phyloP scores from a whole-genome alignment of 2,113 vertebrate genomes.

The Chionomys nivalis region DNA sequence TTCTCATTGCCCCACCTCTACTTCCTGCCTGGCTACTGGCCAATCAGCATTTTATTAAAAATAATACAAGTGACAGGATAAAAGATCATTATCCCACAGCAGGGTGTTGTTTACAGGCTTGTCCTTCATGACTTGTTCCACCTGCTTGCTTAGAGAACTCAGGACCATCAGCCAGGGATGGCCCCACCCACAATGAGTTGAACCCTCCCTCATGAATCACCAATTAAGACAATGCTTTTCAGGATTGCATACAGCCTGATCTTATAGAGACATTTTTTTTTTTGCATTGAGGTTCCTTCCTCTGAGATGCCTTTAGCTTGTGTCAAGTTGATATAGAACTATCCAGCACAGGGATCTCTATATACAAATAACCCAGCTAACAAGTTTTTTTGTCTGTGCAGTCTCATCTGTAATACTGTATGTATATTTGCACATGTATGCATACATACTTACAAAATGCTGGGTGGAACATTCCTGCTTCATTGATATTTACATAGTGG shows the following conservation, averaged over 20 bases:
- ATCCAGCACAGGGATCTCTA: not conserved
- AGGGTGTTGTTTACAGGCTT: not conserved
- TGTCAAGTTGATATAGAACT: not conserved
- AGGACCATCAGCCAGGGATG: not conserved
- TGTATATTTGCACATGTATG: not conserved
- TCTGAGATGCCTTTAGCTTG: not conserved
- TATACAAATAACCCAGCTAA: not conserved
- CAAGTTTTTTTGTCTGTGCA: not conserved
- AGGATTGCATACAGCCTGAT: not conserved
- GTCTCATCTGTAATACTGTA: not conserved
- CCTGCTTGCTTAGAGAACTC: not conserved
- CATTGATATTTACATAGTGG: not conserved
- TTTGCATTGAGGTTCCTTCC: not conserved
- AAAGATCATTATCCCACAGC: too few species aligned
- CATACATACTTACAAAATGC: not conserved
- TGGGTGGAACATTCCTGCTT: not conserved
- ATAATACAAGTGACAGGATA: too few species aligned
- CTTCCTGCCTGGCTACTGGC: too few species aligned
- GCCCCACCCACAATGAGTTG: not conserved
- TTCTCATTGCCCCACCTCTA: too few species aligned
- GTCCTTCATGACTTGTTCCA: not conserved
- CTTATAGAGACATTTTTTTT: not conserved
- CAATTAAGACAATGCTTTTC: not conserved
- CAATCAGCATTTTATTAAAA: too few species aligned
- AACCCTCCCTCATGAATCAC: not conserved